phyloP scores from a whole-genome alignment of 1,140 invertebrate genomes.

The Drosophila arawakana region DNA sequence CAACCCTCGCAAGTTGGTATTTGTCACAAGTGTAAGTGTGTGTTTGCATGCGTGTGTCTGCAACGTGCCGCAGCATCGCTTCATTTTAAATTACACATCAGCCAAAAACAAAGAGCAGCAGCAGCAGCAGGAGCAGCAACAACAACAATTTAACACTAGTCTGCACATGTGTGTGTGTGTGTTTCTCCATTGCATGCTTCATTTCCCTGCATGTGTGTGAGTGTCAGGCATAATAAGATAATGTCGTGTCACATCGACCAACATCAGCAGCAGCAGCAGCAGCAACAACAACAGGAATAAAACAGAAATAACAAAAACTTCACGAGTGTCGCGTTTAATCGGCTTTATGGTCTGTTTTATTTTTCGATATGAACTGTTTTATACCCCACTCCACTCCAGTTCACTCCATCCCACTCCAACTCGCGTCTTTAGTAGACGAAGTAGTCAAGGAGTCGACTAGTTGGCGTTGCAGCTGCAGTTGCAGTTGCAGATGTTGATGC shows the following conservation, averaged over 20 bases:
- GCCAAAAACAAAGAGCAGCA: conserved; percentile 27
- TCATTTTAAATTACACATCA: conserved; percentile 80
- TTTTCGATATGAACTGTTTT: conserved; percentile 80
- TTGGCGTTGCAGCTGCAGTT: conserved; percentile 33
- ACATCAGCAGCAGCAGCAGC: conserved; percentile 36
- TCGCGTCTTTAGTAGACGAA: no score
- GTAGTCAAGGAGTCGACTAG: background rate
- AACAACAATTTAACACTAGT: conserved; percentile 76
- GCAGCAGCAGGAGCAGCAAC: conserved; percentile 33
- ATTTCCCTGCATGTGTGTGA: conserved; percentile 35
- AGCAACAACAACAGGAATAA: conserved; percentile 21
- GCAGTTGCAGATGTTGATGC: conserved; percentile 10
- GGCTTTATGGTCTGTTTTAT: conserved; percentile 82
- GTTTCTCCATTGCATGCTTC: conserved; percentile 7
- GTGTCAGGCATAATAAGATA: conserved; percentile 79
- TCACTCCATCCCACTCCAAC: no score
- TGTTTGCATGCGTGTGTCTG: conserved; percentile 29
- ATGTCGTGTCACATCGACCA: conserved; percentile 68
- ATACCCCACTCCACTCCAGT: conserved; percentile 17
- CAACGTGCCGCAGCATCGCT: conserved; percentile 74
- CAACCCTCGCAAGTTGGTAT: conserved; percentile 56
- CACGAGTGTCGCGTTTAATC: conserved; percentile 77
- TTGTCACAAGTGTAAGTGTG: conserved; percentile 42
- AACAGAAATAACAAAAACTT: conserved; percentile 55
- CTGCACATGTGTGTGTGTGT: conserved; percentile 55